Base-by-base conservation (phyloP, 2,888 invertebrate species). In the Fragum whitleyi region DNA sequence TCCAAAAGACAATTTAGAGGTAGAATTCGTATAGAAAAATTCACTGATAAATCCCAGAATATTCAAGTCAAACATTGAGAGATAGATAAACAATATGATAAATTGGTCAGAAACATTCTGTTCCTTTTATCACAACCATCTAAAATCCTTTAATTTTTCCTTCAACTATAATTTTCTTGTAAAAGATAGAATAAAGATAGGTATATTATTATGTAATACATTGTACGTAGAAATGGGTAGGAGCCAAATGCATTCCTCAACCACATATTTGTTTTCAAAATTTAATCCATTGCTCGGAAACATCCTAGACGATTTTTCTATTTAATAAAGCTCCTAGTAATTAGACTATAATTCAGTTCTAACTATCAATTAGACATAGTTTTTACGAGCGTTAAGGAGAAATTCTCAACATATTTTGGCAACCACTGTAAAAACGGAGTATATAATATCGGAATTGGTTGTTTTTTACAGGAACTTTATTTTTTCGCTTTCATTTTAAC, bases 381-480 rank as follows among this genome's bases (percentile, higher is more conserved):
- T 59, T 72, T 72, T 59, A 72, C 39, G 59, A 71, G 67, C 57
- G 51, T 69, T 36, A 69, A 57, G 32, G 55, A 16, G 69, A 62
- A 80, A 80, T 80, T 76, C 77, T 55, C 73, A 73, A 62, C 73
- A 80, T 80, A 69, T 65, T 62, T 80, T 80, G 80, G 80, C 80
- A 80, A 74, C 74, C 23, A 55, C 21, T 7, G n/a, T 23, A 65
- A 65, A 65, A 39, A 65, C 32, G 42, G 42, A 9, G 36, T 36
- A 65, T 36, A 65, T 65, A 65, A 65, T 42, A 65, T 65, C 65
- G 36, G 32, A 47, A n/a, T n/a, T 51, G 39, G 28, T 57, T 55
- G 28, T 32, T 57, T 51, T 21, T 36, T 29, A 19, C 70, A 21
- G 29, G 19, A 61, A 32, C n/a, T 23, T 23, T 69, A 55, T 53